Percentiles rank a stretch among this genome's conserved stretches.
phyloP scores from a whole-genome alignment of 2,113 vertebrate species.

The Oenanthe oenanthe region DNA sequence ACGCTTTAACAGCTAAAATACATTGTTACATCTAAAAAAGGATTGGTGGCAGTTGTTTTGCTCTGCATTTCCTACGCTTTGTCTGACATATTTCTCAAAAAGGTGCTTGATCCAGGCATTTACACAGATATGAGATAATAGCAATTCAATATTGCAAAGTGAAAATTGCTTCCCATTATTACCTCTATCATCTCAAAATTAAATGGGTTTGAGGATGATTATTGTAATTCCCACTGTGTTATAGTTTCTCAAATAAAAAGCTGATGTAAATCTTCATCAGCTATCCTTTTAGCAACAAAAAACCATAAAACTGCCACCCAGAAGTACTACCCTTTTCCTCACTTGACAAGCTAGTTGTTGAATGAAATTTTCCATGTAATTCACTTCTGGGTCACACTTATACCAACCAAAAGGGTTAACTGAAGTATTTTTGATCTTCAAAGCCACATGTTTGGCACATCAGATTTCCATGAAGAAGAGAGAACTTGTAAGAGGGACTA shows the following conservation, averaged over 20 bases:
- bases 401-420: background rate
- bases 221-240: background rate
- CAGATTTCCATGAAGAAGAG: background rate
- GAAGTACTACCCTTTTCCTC: background rate
- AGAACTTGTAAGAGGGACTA: background rate
- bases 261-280: background rate
- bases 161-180: constrained; percentile 27
- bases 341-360: background rate
- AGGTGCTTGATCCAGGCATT: constrained; percentile 20
- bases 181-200: constrained; percentile 40
- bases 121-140: constrained; percentile 12
- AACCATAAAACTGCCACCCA: background rate
- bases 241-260: background rate
- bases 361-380: background rate
- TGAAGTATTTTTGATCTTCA: background rate
- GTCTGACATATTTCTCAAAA: constrained; percentile 39
- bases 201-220: constrained; percentile 11
- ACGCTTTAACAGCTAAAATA: constrained; percentile 12
- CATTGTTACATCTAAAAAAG: constrained; percentile 28
- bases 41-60: constrained; percentile 32
- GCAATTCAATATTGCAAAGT: constrained; percentile 41
- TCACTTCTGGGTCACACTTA: background rate
- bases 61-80: constrained; percentile 31
- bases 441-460: background rate
- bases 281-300: background rate